Percentiles rank a stretch among this genome's conserved stretches.
These are phyloP conservation scores for Drosophila truncata DNA, from an alignment of 1,140 invertebrate species.

Conservation along the genomic window DNA sequence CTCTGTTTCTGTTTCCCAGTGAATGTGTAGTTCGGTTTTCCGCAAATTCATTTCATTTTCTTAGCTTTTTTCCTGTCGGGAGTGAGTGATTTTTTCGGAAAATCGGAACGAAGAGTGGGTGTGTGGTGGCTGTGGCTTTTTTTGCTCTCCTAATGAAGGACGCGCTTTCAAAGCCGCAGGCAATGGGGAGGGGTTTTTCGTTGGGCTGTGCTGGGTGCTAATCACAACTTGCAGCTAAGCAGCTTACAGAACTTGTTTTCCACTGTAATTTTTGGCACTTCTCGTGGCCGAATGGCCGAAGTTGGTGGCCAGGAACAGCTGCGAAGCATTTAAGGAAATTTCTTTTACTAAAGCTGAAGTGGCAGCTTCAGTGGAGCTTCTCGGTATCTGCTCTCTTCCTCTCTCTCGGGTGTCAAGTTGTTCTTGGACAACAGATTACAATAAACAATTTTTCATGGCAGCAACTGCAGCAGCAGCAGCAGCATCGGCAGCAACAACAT, in stretches of 20 bases:
- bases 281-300: slow-evolving; percentile 42
- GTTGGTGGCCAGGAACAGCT: slow-evolving; percentile 45
- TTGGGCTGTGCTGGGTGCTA: slow-evolving; percentile 57
- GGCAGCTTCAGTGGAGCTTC: background rate
- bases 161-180: slow-evolving; percentile 55
- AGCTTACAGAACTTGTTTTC: slow-evolving; percentile 75
- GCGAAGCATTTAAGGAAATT: slow-evolving; percentile 50
- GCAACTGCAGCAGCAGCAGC: slow-evolving; percentile 21
- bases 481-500: slow-evolving; percentile 8
- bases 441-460: slow-evolving; percentile 79
- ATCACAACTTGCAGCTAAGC: slow-evolving; percentile 81
- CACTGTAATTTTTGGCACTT: slow-evolving; percentile 66
- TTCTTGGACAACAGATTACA: slow-evolving; percentile 74
- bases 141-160: slow-evolving; percentile 55
- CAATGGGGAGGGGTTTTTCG: slow-evolving; percentile 31
- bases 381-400: background rate
- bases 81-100: slow-evolving; percentile 43
- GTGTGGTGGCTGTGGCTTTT: slow-evolving; percentile 40
- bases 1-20: slow-evolving; percentile 17
- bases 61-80: slow-evolving; percentile 30
- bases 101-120: background rate
- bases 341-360: slow-evolving; percentile 1
- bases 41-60: slow-evolving; percentile 53
- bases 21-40: slow-evolving; percentile 51
- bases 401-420: slow-evolving; percentile 55